Conservation (phyloP, 1,140 invertebrate genomes). For the Zeugodacus cucurbitae region DNA sequence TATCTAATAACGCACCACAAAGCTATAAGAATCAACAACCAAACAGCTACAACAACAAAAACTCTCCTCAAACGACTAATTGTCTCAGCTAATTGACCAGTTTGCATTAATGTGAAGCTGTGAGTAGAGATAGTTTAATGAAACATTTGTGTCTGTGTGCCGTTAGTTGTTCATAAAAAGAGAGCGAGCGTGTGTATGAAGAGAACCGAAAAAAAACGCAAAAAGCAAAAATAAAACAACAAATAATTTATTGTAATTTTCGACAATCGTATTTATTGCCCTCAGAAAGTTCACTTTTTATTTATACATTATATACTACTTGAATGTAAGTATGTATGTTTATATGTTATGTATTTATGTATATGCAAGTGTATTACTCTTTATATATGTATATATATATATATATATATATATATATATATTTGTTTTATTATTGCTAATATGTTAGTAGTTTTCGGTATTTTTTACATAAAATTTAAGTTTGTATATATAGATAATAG, state of each 20-base stretch:
- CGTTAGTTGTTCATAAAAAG: too few relatives aligned
- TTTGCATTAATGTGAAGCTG: too few relatives aligned
- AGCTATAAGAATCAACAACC: too few relatives aligned
- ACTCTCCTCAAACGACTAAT: too few relatives aligned
- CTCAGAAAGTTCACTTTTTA: not conserved
- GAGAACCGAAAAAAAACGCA: not conserved
- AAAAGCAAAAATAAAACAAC: not conserved
- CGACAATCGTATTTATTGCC: not conserved
- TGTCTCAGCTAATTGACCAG: too few relatives aligned
- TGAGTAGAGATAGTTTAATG: too few relatives aligned
- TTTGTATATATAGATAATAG: not conserved
- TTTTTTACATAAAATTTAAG: not conserved
- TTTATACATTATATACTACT: not conserved
- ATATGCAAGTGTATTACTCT: slow-evolving; percentile 2
- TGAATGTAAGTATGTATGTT: slow-evolving; percentile 4
- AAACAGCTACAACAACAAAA: too few relatives aligned
- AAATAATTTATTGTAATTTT: slow-evolving; percentile 10
- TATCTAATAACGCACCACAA: too few relatives aligned
- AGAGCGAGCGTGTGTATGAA: too few relatives aligned
- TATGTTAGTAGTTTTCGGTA: not conserved
- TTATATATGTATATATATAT: not conserved
- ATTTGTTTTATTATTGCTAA: not conserved
- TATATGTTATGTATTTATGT: not conserved
- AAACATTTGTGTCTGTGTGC: too few relatives aligned
- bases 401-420: not conserved